Evolutionary conservation across 2,797 vertebrate species (phyloP).

Genomic region (Neomorphus geoffroyi): DNA sequence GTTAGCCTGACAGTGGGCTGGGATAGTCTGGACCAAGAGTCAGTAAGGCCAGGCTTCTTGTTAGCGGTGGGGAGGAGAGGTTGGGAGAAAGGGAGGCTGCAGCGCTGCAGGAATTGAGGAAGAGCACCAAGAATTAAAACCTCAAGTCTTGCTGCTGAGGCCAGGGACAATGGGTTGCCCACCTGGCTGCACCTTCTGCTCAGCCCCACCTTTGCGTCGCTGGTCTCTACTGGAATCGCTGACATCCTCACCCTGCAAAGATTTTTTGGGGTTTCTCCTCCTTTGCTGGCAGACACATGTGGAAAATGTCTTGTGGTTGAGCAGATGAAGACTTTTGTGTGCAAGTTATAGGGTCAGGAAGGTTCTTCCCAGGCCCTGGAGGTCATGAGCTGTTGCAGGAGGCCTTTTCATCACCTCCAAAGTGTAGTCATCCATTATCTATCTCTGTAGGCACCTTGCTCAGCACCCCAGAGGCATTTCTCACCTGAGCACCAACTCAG

Average conservation of each 20-base stretch:
- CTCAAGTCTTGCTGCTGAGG: neutral
- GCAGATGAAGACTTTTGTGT: neutral
- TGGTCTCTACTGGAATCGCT: neutral
- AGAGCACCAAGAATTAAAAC: neutral
- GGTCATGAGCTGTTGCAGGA: neutral
- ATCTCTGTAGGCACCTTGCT: neutral
- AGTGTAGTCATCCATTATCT: neutral
- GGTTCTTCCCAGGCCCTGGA: neutral
- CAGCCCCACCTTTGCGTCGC: neutral
- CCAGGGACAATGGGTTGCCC: neutral
- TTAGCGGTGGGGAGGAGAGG: neutral
- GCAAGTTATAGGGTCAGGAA: neutral
- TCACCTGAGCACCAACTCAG: neutral
- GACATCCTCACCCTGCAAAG: neutral
- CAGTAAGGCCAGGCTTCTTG: neutral
- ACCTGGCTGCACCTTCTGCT: neutral
- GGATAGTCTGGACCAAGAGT: neutral
- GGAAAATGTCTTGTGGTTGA: neutral
- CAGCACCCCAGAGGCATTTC: neutral
- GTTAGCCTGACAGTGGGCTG: accelerated
- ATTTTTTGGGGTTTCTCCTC: neutral
- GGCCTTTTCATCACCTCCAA: neutral
- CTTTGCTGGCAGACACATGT: neutral
- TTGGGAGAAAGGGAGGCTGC: neutral
- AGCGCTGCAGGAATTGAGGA: neutral